Evolutionary conservation across 2,888 invertebrate species (phyloP).

Genomic region (Dendrolimus houi): DNA sequence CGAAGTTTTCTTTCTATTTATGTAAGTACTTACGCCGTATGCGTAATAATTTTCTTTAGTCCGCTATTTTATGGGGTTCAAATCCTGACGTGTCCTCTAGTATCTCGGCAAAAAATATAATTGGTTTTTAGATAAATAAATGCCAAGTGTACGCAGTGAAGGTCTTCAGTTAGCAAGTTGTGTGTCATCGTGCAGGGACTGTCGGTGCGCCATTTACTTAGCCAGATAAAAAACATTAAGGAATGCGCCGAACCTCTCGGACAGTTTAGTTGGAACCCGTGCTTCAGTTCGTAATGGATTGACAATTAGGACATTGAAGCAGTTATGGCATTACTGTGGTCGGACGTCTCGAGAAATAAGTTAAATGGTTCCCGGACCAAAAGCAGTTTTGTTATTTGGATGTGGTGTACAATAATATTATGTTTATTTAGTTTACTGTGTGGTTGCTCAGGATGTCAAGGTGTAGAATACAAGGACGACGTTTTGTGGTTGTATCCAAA

Average conservation of each 20-base stretch:
- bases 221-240: slow-evolving; percentile 40
- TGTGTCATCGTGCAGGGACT: slow-evolving; percentile 60
- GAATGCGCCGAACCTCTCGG: slow-evolving; percentile 48
- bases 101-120: slow-evolving; percentile 8
- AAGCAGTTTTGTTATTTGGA: slow-evolving; percentile 22
- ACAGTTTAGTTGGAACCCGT: slow-evolving; percentile 34
- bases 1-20: slow-evolving; percentile 54
- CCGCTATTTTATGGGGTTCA: slow-evolving; percentile 25
- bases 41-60: slow-evolving; percentile 38
- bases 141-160: slow-evolving; percentile 30
- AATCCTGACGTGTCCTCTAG: slow-evolving; percentile 15
- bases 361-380: slow-evolving; percentile 40
- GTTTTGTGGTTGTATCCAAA: slow-evolving; percentile 63
- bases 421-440: slow-evolving; percentile 51
- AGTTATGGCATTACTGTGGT: slow-evolving; percentile 49
- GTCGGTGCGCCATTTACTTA: slow-evolving; percentile 64
- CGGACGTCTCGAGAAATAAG: slow-evolving; percentile 41
- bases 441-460: slow-evolving; percentile 47
- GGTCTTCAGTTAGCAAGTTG: slow-evolving; percentile 52
- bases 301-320: slow-evolving; percentile 29
- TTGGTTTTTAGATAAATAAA: slow-evolving; percentile 24
- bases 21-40: slow-evolving; percentile 52
- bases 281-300: slow-evolving; percentile 53
- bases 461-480: slow-evolving; percentile 38
- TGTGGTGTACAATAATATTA: slow-evolving; percentile 51